Base-by-base conservation (phyloP, 2,888 invertebrate genomes). In the Tanytarsus gracilentus region DNA sequence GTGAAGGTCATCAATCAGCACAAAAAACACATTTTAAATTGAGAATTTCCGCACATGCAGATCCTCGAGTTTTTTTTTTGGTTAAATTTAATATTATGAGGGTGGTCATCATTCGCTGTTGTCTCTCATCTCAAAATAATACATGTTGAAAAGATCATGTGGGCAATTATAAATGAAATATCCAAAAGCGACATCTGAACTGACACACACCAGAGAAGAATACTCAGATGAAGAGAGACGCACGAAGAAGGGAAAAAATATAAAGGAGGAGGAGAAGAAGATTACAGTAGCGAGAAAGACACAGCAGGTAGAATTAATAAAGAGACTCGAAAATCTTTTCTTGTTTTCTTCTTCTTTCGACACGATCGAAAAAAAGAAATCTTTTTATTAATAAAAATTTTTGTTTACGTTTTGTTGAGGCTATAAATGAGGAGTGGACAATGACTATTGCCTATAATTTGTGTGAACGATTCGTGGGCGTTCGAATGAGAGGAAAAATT, bases 281-380 rank as follows among this genome's bases (percentile, higher is more conserved):
- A 26, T 49, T 58, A 27, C 58, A 30, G 58, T 58, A 58, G 58
- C 58, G 48, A 58, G 27, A 16, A 21, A 48, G 29, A 48, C 58
- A 48, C 58, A 58, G 58, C 58, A 58, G 58, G 58, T 58, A 56
- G 39, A 56, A 56, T 40, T 56, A 36, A 56, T 56, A 40, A 56
- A 56, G 44, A 44, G 44, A 44, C 14, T 18, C 36, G 23, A 23
- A 53, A 36, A 16, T 53, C 26, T 39, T 39, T 27, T 48, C 16
- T 18, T 40, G 40, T 44, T 11, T 44, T 16, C 36, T 16, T 36
- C 36, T 14, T 23, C 48, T 48, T 27, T 40, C 40, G 44, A 40
- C 48, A 48, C 58, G 27, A 21, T 39, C 11, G 9, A 9, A 2
- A 33, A 33, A 33, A 44, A 18, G 11, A 23, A 18, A 23, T 4